A percentile compares a stretch with the other conserved stretches of the same genome.
Evolutionary conservation across 2,797 vertebrate genomes (phyloP).

Genomic region (Hipposideros larvatus): DNA sequence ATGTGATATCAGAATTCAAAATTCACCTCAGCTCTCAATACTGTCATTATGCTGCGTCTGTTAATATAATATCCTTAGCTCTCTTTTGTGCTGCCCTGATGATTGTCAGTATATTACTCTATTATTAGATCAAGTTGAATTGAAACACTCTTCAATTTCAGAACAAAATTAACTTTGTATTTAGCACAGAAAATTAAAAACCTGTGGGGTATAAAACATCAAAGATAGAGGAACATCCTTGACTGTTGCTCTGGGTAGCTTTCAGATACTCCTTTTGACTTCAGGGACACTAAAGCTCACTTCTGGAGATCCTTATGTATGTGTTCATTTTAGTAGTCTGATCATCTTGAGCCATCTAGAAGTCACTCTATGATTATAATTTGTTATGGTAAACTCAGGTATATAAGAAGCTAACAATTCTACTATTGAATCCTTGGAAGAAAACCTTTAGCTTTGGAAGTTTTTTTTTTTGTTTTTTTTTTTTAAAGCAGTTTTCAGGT

Average conservation of each 20-base stretch:
- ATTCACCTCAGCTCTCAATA: conserved; percentile 45
- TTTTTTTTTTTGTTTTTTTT: neutral
- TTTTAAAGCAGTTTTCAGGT: neutral
- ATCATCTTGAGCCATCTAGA: neutral
- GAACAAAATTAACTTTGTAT: neutral
- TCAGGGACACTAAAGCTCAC: neutral
- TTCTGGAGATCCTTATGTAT: neutral
- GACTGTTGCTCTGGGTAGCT: neutral
- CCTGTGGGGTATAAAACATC: neutral
- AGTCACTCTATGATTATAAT: neutral
- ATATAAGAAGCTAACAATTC: neutral
- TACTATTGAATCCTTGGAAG: neutral
- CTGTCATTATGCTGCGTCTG: neutral
- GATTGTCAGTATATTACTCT: neutral
- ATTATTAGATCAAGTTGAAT: conserved; percentile 1
- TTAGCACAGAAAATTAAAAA: conserved; percentile 27
- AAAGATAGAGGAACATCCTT: neutral
- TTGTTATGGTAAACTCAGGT: neutral
- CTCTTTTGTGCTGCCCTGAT: neutral
- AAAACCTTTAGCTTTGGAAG: neutral
- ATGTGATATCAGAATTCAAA: conserved; percentile 8
- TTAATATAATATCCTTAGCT: neutral
- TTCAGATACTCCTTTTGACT: neutral
- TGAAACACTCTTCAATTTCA: conserved; percentile 21
- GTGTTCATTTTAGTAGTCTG: conserved; percentile 6